A percentile compares a stretch with the other conserved stretches of the same genome.
Conservation (phyloP, 2,888 invertebrate species). For the Dynastes grantii region DNA sequence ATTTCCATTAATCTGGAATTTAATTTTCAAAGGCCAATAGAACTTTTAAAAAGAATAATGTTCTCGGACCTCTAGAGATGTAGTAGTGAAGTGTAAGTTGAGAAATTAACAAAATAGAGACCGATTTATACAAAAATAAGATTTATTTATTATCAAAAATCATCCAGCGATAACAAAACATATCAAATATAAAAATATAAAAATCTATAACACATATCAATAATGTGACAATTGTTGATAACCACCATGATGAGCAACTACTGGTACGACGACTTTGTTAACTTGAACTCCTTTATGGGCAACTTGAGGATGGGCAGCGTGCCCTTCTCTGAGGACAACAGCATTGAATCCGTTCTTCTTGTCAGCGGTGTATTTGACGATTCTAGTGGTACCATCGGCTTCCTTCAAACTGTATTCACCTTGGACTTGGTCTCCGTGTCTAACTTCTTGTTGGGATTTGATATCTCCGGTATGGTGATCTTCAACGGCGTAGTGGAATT, state of each 20-base stretch:
- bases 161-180: too few relatives aligned
- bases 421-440: conserved; percentile 28
- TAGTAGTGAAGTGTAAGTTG: too few relatives aligned
- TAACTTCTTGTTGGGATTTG: conserved; percentile 43
- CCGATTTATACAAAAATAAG: background rate
- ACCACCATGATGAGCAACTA: conserved; percentile 31
- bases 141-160: background rate
- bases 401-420: conserved; percentile 45
- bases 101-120: background rate
- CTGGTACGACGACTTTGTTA: conserved; percentile 8
- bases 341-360: conserved; percentile 45
- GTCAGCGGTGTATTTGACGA: conserved; percentile 43
- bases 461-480: conserved; percentile 46
- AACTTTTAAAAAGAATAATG: too few relatives aligned
- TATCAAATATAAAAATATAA: too few relatives aligned
- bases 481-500: conserved; percentile 49
- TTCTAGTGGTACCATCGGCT: conserved; percentile 44
- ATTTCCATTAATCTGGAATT: too few relatives aligned
- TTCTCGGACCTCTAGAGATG: too few relatives aligned
- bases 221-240: background rate
- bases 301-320: conserved; percentile 52
- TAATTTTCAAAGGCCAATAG: too few relatives aligned
- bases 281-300: conserved; percentile 6
- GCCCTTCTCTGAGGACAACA: conserved; percentile 41
- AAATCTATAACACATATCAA: background rate